Base-by-base conservation (phyloP, 2,888 invertebrate species). In the Drosophila peninsularis region DNA sequence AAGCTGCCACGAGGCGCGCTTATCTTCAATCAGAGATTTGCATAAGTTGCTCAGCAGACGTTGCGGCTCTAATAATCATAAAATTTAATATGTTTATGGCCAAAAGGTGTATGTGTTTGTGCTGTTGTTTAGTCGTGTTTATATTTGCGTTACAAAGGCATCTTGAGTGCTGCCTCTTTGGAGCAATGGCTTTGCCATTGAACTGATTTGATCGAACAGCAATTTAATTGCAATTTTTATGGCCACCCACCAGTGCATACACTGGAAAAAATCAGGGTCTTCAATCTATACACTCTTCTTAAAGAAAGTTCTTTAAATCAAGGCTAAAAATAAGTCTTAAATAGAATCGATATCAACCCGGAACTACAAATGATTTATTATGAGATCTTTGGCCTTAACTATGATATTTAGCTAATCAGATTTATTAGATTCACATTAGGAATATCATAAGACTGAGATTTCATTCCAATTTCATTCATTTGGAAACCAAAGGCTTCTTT, bases 101-200 rank as follows among this genome's bases (percentile, higher is more conserved):
- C 67, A 80, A 75, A 65, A 61, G 55, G 66, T 47, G 69, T 53
- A 57, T 56, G 53, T 62, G 67, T 49, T 53, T 47, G 60, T 53
- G 50, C 42, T 58, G 60, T 53, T 69, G 82, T 61, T 65, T 61
- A 50, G 39, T 42, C 63, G 42, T 75, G 67, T 63, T 78, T 62
- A 71, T 71, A 83, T 83, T 83, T 83, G 83, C 88, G 86, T 83
- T 83, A 75, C 86, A 88, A 83, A 86, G 72, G 78, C 78, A 73
- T 80, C 75, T 80, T 80, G 49, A 78, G 66, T 78, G 79, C 30
- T 53, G 53, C 30, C 54, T 60, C 41, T 60, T 30, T 34, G 9
- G 7, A 19, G 54, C 49, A n/a, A 30, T 37, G 44, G 11, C n/a
- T 14, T 72, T 73, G 76, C 65, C 82, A 76, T 71, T 81, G 75